Conservation (phyloP, 2,113 vertebrate species). For the Cepphus grylle region DNA sequence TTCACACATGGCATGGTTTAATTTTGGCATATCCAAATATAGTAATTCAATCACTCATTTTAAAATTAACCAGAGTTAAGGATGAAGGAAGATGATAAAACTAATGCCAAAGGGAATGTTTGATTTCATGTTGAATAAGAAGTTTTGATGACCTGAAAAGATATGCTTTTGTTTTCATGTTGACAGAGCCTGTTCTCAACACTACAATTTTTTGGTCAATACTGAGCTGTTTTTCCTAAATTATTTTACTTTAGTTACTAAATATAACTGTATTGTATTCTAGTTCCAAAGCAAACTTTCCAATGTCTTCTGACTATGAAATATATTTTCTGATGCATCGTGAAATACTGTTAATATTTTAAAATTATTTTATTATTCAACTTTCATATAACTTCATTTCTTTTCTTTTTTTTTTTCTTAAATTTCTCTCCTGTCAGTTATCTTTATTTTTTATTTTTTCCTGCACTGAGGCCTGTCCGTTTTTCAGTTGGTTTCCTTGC, state of each 20-base stretch:
- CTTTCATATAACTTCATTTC: neutral
- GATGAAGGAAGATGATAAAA: neutral
- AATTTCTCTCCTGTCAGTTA: neutral
- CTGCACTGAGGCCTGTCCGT: rapidly evolving
- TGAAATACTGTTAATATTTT: neutral
- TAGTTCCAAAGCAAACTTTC: neutral
- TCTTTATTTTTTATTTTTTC: neutral
- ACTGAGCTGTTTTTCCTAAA: neutral
- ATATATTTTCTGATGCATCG: neutral
- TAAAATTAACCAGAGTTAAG: neutral
- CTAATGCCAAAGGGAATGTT: neutral
- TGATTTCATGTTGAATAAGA: neutral
- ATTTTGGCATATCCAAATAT: neutral
- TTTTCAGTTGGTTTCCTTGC: neutral
- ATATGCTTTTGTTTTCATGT: neutral
- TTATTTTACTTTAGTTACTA: neutral
- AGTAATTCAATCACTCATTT: neutral
- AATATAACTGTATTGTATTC: neutral
- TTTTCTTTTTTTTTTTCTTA: neutral
- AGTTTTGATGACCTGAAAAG: neutral
- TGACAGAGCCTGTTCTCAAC: neutral
- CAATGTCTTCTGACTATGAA: neutral
- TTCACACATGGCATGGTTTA: neutral
- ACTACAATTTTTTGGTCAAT: neutral
- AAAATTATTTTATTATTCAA: neutral